These are phyloP conservation scores for Sesamia nonagrioides DNA, from an alignment of 1,140 invertebrate species.

Conservation along the genomic window DNA sequence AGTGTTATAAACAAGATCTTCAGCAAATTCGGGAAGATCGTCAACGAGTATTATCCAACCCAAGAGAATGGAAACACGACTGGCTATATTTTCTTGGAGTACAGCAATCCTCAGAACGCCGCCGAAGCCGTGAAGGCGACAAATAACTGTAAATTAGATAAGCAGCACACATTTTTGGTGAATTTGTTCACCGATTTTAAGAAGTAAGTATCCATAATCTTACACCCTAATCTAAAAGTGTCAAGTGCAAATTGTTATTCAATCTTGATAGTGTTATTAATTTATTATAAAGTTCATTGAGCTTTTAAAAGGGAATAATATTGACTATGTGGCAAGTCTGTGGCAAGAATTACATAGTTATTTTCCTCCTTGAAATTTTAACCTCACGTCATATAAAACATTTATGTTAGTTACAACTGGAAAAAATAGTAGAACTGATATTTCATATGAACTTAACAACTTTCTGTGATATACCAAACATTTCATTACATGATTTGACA, in stretches of 20 bases:
- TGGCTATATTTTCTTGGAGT: constrained; percentile 98
- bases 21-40: constrained; percentile 96
- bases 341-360: not conserved
- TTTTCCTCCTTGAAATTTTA: too few relatives aligned
- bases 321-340: not conserved
- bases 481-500: too few relatives aligned
- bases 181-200: constrained; percentile 99
- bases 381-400: too few relatives aligned
- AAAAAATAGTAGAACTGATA: too few relatives aligned
- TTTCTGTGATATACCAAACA: too few relatives aligned
- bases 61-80: constrained; percentile 94
- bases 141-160: constrained; percentile 98
- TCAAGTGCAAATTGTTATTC: not conserved
- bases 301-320: not conserved
- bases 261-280: not conserved
- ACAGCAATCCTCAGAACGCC: constrained; percentile 93
- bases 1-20: constrained; percentile 97
- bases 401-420: not conserved
- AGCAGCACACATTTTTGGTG: constrained; percentile 97
- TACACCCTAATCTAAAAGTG: too few relatives aligned
- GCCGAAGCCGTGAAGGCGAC: constrained; percentile 94
- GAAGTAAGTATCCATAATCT: constrained; percentile 89
- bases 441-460: too few relatives aligned
- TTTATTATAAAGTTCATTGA: constrained; percentile 23
- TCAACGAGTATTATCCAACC: constrained; percentile 96